These are phyloP conservation scores for Caiman crocodilus DNA, from an alignment of 2,797 vertebrate species.

Conservation along the genomic window DNA sequence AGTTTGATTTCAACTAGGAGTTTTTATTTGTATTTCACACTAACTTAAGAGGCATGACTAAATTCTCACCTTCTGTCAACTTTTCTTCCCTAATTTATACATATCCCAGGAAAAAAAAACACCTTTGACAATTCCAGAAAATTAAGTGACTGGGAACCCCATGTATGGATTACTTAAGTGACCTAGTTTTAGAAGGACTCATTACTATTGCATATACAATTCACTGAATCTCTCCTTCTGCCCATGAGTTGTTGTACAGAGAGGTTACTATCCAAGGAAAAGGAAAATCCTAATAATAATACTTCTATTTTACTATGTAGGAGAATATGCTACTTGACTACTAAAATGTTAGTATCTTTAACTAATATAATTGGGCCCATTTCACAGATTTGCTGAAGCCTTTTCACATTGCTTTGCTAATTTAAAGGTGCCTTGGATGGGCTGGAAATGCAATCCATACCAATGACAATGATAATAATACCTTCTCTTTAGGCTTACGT, in stretches of 20 bases:
- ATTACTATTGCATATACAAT: conserved; percentile 1
- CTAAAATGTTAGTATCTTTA: neutral
- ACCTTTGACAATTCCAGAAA: conserved; percentile 51
- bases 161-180: conserved; percentile 19
- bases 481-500: neutral
- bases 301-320: neutral
- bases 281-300: neutral
- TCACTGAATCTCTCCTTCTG: neutral
- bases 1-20: conserved; percentile 43
- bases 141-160: conserved; percentile 30
- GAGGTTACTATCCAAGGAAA: neutral
- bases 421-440: neutral
- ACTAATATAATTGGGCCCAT: neutral
- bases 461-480: neutral
- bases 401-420: neutral
- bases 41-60: conserved; percentile 59
- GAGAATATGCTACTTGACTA: neutral
- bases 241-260: neutral
- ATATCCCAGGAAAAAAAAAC: conserved; percentile 29
- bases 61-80: conserved; percentile 46
- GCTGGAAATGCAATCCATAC: neutral
- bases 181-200: conserved; percentile 34
- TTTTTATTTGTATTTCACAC: conserved; percentile 59
- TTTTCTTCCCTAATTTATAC: conserved; percentile 61
- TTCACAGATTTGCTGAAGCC: neutral